These are phyloP conservation scores for Pachypanchax playfairii DNA, from an alignment of 2,113 vertebrate species.

Conservation along the genomic window DNA sequence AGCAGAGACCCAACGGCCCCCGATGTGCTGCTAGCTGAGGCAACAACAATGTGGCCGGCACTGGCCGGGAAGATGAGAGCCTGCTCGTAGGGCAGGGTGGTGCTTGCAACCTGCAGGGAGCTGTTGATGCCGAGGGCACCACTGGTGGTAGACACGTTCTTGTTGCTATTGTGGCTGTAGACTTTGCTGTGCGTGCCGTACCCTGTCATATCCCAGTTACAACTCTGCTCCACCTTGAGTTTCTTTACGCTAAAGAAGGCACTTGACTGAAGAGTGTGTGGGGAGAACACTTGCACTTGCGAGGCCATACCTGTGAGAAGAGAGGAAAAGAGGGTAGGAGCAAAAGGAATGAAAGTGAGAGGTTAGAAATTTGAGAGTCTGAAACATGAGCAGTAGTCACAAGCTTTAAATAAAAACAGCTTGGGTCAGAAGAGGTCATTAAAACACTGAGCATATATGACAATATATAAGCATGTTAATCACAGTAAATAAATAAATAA, in stretches of 20 bases:
- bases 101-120: slow-evolving; percentile 89
- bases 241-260: slow-evolving; percentile 99
- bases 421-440: slow-evolving; percentile 68
- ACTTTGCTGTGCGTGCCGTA: slow-evolving; percentile 97
- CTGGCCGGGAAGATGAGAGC: slow-evolving; percentile 94
- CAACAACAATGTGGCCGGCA: slow-evolving; percentile 91
- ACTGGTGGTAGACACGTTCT: slow-evolving; percentile 83
- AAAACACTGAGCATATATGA: slow-evolving; percentile 48
- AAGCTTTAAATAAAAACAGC: slow-evolving; percentile 77
- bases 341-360: slow-evolving; percentile 66
- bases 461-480: slow-evolving; percentile 35
- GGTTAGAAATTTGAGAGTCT: slow-evolving; percentile 75
- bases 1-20: slow-evolving; percentile 86
- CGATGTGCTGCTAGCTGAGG: slow-evolving; percentile 92
- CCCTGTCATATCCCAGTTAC: slow-evolving; percentile 99
- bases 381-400: slow-evolving; percentile 70
- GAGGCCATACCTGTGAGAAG: slow-evolving; percentile 94
- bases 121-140: slow-evolving; percentile 88
- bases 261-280: slow-evolving; percentile 98
- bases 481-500: background rate
- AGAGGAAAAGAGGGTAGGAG: slow-evolving; percentile 53
- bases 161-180: slow-evolving; percentile 94
- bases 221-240: slow-evolving; percentile 97
- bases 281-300: slow-evolving; percentile 98
- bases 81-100: slow-evolving; percentile 94